Percentiles rank a stretch among this genome's conserved stretches.
These are phyloP conservation scores for Conus canariensis DNA, from an alignment of 2,888 invertebrate genomes.

Conservation along the genomic window DNA sequence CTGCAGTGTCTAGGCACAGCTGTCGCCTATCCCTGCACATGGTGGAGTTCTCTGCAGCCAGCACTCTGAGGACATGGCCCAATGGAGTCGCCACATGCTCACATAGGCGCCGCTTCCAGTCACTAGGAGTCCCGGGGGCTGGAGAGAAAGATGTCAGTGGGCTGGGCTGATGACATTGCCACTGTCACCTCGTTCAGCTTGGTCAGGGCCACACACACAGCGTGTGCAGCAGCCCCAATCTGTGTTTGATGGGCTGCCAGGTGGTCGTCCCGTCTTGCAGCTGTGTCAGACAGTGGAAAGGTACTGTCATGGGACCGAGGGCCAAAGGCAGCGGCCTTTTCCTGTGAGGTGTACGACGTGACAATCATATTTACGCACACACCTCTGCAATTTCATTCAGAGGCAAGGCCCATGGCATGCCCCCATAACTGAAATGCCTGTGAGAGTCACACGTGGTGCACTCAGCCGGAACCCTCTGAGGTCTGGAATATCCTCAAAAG, in stretches of 20 bases:
- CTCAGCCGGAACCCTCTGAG: background rate
- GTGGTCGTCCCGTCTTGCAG: background rate
- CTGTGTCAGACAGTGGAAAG: background rate
- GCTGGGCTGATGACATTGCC: too few species aligned
- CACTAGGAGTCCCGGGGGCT: background rate
- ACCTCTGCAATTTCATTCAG: background rate
- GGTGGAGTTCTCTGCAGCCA: background rate
- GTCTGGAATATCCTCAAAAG: background rate
- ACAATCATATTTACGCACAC: background rate
- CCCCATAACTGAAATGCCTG: background rate
- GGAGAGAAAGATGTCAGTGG: too few species aligned
- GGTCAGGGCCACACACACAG: background rate
- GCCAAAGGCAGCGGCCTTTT: background rate
- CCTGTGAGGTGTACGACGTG: background rate
- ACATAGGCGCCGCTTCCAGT: background rate
- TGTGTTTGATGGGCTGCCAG: background rate
- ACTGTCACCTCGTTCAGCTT: background rate
- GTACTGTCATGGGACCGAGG: background rate
- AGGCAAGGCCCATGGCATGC: background rate
- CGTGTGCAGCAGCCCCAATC: background rate
- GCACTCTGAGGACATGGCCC: background rate
- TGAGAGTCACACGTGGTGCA: background rate
- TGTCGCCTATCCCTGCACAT: background rate
- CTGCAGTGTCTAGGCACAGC: background rate
- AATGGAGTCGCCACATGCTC: background rate